A percentile compares a stretch with the other conserved stretches of the same genome.
Conservation (phyloP, 2,888 invertebrate species). For the Eucriotettix oculatus region DNA sequence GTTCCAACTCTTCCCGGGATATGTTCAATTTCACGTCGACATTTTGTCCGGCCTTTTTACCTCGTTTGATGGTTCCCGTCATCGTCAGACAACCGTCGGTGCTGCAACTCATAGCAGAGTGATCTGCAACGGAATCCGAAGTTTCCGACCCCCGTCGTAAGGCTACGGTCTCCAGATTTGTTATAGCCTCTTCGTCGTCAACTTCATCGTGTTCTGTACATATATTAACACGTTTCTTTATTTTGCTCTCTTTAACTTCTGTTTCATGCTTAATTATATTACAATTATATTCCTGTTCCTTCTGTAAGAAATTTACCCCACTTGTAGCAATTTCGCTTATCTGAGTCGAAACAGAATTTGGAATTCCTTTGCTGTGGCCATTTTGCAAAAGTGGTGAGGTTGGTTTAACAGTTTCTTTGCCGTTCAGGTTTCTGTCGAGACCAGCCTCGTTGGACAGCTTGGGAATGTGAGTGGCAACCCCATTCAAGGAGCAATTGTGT, state of each 20-base stretch:
- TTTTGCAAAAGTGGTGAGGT: too few relatives aligned
- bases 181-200: constrained; percentile 24
- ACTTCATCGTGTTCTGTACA: constrained; percentile 30
- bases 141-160: constrained; percentile 27
- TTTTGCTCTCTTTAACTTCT: constrained; percentile 15
- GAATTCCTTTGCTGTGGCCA: too few relatives aligned
- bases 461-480: too few relatives aligned
- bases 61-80: constrained; percentile 56
- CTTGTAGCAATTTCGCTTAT: too few relatives aligned
- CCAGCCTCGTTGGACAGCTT: too few relatives aligned
- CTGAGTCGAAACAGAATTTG: too few relatives aligned
- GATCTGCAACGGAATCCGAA: constrained; percentile 33
- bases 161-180: constrained; percentile 16
- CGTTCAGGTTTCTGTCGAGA: too few relatives aligned
- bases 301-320: too few relatives aligned
- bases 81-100: constrained; percentile 46
- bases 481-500: too few relatives aligned
- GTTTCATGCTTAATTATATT: too few relatives aligned
- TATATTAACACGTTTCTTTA: constrained; percentile 45
- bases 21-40: constrained; percentile 56
- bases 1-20: constrained; percentile 50
- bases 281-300: too few relatives aligned
- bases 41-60: constrained; percentile 53
- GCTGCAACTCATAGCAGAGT: constrained; percentile 34
- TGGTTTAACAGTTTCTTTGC: too few relatives aligned